Evolutionary conservation across 2,113 vertebrate species (phyloP).

Genomic region (Leptosomus discolor): DNA sequence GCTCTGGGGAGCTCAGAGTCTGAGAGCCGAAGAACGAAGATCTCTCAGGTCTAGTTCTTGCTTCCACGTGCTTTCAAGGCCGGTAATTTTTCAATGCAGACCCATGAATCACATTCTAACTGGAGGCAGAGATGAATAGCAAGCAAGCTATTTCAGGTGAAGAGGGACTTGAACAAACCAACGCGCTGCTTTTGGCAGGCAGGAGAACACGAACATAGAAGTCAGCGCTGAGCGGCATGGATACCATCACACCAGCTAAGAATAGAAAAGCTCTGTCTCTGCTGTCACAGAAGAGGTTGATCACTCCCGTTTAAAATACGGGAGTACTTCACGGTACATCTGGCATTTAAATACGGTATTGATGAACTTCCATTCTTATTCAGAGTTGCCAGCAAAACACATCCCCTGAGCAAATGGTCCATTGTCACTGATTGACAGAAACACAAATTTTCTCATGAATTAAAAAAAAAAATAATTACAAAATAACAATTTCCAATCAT

Average conservation of each 20-base stretch:
- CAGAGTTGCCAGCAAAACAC: neutral
- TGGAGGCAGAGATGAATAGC: constrained; percentile 51
- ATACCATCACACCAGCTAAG: constrained; percentile 36
- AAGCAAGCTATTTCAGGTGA: constrained; percentile 63
- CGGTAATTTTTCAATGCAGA: constrained; percentile 39
- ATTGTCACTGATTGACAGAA: neutral
- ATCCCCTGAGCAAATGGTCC: neutral
- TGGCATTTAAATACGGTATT: neutral
- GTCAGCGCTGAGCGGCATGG: constrained; percentile 29
- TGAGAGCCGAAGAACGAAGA: neutral
- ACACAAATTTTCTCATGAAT: neutral
- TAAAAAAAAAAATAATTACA: neutral
- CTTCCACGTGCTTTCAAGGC: neutral
- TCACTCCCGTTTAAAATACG: neutral
- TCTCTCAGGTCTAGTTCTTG: neutral
- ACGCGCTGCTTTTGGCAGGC: constrained; percentile 25
- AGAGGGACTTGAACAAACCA: constrained; percentile 21
- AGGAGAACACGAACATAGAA: constrained; percentile 50
- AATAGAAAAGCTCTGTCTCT: constrained; percentile 46
- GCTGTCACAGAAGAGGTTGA: constrained; percentile 19
- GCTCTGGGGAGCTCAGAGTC: neutral
- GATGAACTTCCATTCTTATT: neutral
- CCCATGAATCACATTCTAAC: constrained; percentile 48
- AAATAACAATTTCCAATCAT: neutral
- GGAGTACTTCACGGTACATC: constrained; percentile 27